Evolutionary conservation across 1,140 invertebrate genomes (phyloP).

Genomic region (Conus ventricosus): DNA sequence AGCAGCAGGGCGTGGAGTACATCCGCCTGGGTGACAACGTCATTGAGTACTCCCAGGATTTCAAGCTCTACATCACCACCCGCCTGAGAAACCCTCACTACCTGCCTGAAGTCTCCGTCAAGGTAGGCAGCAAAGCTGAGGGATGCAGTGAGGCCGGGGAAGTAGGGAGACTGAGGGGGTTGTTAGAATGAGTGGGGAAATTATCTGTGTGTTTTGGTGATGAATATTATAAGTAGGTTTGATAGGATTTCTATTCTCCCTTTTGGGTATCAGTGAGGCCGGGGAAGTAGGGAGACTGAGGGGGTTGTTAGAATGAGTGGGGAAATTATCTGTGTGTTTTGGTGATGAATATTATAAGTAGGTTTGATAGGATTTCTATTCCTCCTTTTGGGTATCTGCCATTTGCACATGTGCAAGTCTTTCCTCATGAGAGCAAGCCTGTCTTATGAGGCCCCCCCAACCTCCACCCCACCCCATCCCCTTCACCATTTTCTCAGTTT

Average conservation of each 20-base stretch:
- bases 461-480: too few species aligned
- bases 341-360: neutral
- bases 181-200: neutral
- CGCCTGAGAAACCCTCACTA: constrained; percentile 75
- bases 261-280: too few species aligned
- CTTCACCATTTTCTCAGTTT: too few species aligned
- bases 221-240: neutral
- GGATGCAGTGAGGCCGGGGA: too few species aligned
- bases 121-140: constrained; percentile 48
- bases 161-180: neutral
- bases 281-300: neutral
- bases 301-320: neutral
- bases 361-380: too few species aligned
- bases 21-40: constrained; percentile 74
- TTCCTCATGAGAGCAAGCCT: too few species aligned
- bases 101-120: constrained; percentile 75
- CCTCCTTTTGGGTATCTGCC: too few species aligned
- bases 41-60: constrained; percentile 73
- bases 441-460: too few species aligned
- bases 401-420: too few species aligned
- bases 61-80: constrained; percentile 75
- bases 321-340: neutral
- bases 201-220: neutral
- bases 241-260: too few species aligned
- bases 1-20: constrained; percentile 74